Percentiles rank a stretch among this genome's conserved stretches.
These are phyloP conservation scores for Tipula unca DNA, from an alignment of 2,888 invertebrate genomes.

Conservation along the genomic window DNA sequence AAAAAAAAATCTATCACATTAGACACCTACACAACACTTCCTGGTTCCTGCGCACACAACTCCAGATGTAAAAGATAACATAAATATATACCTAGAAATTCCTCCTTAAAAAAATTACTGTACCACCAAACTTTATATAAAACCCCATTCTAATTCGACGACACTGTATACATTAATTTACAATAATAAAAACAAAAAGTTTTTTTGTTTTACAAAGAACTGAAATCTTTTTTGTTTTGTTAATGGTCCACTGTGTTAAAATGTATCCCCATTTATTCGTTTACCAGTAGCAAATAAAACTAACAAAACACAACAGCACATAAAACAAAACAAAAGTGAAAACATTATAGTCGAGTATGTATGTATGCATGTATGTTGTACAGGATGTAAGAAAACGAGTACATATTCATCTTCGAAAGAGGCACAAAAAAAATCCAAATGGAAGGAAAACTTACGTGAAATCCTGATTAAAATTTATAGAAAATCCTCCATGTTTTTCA, in stretches of 20 bases:
- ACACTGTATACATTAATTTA: background rate
- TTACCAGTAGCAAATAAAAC: background rate
- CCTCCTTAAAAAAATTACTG: background rate
- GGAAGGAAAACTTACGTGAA: conserved; percentile 30
- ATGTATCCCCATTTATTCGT: background rate
- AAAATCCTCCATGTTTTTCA: conserved; percentile 21
- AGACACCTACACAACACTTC: background rate
- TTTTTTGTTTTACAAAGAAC: background rate
- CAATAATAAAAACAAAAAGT: background rate
- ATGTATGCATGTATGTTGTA: background rate
- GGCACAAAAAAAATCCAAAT: background rate
- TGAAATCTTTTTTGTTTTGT: background rate
- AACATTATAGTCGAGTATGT: background rate
- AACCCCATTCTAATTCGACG: background rate
- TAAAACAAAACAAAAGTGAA: background rate
- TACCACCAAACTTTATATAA: background rate
- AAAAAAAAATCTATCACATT: background rate
- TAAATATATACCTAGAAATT: background rate
- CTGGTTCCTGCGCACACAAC: background rate
- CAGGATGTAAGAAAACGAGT: background rate
- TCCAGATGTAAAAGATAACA: background rate
- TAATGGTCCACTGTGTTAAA: background rate
- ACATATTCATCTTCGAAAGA: background rate
- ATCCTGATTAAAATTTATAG: conserved; percentile 32
- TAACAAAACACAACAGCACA: background rate